Conservation (phyloP, 2,797 vertebrate genomes). For the Girardinus metallicus region DNA sequence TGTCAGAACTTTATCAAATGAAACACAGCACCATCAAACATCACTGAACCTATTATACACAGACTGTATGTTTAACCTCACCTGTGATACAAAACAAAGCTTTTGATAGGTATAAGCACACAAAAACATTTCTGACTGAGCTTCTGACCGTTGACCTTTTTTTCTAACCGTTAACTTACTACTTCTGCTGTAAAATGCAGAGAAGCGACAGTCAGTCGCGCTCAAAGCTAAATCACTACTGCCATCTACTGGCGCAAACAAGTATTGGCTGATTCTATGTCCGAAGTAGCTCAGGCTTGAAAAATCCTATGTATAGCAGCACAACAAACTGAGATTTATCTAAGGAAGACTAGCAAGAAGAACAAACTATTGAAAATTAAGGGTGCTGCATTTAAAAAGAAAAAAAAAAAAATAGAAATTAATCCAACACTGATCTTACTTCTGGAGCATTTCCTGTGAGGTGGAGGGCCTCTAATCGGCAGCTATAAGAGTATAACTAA, state of each 20-base stretch:
- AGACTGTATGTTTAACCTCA: no score
- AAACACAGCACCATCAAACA: no score
- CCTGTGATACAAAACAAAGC: no score
- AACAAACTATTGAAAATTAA: not conserved
- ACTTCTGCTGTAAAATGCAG: not conserved
- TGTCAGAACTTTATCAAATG: no score
- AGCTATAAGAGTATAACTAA: not conserved
- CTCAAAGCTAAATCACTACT: not conserved
- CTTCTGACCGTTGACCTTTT: not conserved
- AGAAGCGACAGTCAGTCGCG: not conserved
- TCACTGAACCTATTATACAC: no score
- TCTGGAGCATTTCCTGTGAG: not conserved
- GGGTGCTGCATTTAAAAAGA: not conserved
- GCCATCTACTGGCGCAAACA: not conserved
- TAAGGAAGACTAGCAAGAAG: not conserved
- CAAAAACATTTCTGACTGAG: no score
- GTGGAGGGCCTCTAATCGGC: not conserved
- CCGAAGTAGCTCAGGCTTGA: not conserved
- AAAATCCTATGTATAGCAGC: not conserved
- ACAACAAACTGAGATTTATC: not conserved
- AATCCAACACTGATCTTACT: not conserved
- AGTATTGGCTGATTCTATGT: not conserved
- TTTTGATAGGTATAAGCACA: no score
- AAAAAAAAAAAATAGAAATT: not conserved
- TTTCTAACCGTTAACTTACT: not conserved